Conservation (phyloP, 2,113 vertebrate genomes). For the Silurus asotus region DNA sequence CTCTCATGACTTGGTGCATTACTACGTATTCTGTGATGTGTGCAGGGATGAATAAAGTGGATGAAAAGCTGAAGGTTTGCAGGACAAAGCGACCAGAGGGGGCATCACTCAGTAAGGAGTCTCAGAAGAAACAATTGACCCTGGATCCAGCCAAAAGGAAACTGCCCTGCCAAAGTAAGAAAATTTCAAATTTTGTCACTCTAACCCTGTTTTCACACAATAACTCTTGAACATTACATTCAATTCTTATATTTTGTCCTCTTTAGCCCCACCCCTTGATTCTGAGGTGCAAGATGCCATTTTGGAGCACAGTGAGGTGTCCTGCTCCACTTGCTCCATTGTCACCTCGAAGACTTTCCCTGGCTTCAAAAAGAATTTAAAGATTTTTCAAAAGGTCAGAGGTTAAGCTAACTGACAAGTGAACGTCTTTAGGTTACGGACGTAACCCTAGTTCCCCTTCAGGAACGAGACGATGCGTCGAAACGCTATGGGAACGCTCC, state of each 20-base stretch:
- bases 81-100: conserved; percentile 82
- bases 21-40: conserved; percentile 27
- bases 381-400: conserved; percentile 94
- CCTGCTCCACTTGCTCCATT: conserved; percentile 88
- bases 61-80: conserved; percentile 89
- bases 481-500: no score
- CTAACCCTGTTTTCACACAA: not conserved
- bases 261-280: conserved; percentile 72
- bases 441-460: no score
- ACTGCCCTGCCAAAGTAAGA: conserved; percentile 54
- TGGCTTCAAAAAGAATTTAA: conserved; percentile 96
- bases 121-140: conserved; percentile 74
- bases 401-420: not conserved
- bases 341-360: conserved; percentile 89
- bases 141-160: conserved; percentile 75
- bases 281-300: conserved; percentile 87
- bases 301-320: conserved; percentile 85
- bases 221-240: not conserved
- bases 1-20: not conserved
- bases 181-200: not conserved
- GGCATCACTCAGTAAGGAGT: conserved; percentile 70
- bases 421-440: not conserved
- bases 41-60: conserved; percentile 89
- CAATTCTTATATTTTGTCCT: conserved; percentile 23
- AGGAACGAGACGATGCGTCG: no score